Evolutionary conservation across 2,888 invertebrate genomes (phyloP), one percentile per base, ranked within the genome.

Genomic region (Thyatira batis): DNA sequence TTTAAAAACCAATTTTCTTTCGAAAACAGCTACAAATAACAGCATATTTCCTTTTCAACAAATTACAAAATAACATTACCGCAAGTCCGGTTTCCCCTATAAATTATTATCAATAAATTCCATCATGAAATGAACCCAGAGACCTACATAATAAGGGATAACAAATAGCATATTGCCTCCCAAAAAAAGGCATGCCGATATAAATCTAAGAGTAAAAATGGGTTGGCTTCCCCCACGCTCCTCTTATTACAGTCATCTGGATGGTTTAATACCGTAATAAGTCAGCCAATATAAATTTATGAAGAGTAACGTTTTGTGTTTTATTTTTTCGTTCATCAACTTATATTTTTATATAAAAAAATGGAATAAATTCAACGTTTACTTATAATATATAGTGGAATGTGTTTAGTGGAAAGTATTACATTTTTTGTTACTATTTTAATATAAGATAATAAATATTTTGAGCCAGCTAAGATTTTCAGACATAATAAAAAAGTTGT

Each of bases 131-230:
- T 61, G 60, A 65, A 63, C 59, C 64, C 55, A 17, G 46, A 54
- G 61, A 52, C 57, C 63, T 55, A 58, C 61, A 57, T 61, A 61
- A 61, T 61, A 68, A 61, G 57, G 63, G 65, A 66, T 71, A 68
- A 69, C 65, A 65, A 62, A 72, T 70, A 63, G 69, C 69, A 66
- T 72, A 70, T 72, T 70, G 72, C 70, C 61, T 61, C 55, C 63
- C 60, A 52, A 67, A 70, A 62, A 70, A 71, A 65, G 64, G 67
- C 65, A 63, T 58, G 58, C 58, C 57, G 59, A 67, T 67, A 70
- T 72, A 72, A 69, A 72, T 72, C 70, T 69, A 55, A 58, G 55
- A 62, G 63, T 62, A 65, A 66, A 68, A 67, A 64, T 66, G 58
- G 65, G 53, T 49, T 25, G 54, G 52, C 51, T 51, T 30, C 49